phyloP scores from a whole-genome alignment of 2,113 vertebrate species.

The Toxotes chatareus region DNA sequence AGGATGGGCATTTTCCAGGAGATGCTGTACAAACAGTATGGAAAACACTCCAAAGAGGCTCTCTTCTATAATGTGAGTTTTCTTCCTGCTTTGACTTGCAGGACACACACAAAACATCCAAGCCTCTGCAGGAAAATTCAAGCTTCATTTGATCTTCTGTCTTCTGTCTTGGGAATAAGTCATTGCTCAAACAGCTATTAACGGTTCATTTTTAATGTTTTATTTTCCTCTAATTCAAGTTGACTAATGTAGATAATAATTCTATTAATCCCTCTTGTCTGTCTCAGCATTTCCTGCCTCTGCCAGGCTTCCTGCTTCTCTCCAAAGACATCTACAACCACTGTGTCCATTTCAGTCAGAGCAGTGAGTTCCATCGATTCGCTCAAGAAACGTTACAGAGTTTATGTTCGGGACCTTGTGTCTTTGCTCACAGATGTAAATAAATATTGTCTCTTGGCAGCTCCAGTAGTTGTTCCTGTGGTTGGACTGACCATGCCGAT shows the following conservation, averaged over 20 bases:
- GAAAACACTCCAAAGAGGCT: constrained; percentile 97
- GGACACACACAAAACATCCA: not conserved
- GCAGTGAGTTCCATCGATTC: constrained; percentile 84
- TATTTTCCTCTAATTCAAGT: not conserved
- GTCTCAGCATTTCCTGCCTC: constrained; percentile 91
- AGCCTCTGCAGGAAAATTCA: not conserved
- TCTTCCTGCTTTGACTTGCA: not conserved
- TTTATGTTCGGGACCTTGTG: not conserved
- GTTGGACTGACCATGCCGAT: constrained; percentile 86
- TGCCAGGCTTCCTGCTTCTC: constrained; percentile 96
- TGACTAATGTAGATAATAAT: not conserved
- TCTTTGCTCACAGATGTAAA: not conserved
- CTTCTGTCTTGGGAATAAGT: not conserved
- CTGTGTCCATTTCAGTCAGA: constrained; percentile 89
- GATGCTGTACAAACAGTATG: constrained; percentile 91
- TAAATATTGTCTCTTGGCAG: constrained; percentile 75
- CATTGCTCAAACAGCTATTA: not conserved
- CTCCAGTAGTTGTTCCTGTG: constrained; percentile 85
- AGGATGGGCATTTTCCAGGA: constrained; percentile 99
- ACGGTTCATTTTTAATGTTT: not conserved
- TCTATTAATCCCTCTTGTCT: constrained; percentile 8
- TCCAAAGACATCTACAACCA: constrained; percentile 93
- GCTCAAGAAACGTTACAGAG: not conserved
- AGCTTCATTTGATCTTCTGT: not conserved
- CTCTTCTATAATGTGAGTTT: constrained; percentile 95